Percentiles rank a stretch among this genome's conserved stretches.
phyloP scores from a whole-genome alignment of 2,797 vertebrate species.

The Sebastes elongatus region DNA sequence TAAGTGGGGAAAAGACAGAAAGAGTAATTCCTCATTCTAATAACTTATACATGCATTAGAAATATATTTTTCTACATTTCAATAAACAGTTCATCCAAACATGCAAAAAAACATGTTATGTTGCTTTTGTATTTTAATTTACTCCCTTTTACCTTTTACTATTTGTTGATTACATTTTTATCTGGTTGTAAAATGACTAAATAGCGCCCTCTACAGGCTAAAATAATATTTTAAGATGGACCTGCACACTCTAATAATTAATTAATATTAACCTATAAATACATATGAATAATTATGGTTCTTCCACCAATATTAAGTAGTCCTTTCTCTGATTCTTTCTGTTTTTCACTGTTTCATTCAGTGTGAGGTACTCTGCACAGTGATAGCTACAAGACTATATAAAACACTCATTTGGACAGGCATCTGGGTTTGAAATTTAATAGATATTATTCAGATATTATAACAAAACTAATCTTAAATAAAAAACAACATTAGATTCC shows the following conservation, averaged over 20 bases:
- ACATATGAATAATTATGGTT: neutral
- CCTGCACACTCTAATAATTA: neutral
- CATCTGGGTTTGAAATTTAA: neutral
- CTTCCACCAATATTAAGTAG: neutral
- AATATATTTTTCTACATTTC: neutral
- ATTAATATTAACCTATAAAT: neutral
- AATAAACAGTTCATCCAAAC: neutral
- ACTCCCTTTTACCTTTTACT: neutral
- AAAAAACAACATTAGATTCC: neutral
- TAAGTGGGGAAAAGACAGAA: neutral
- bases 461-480: neutral
- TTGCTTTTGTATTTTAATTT: neutral
- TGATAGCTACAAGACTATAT: neutral
- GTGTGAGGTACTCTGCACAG: neutral
- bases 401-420: neutral
- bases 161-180: neutral
- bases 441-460: neutral
- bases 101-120: neutral
- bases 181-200: neutral
- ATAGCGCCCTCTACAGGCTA: neutral
- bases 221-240: neutral
- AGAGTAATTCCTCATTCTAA: neutral
- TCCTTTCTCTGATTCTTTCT: neutral
- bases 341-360: neutral
- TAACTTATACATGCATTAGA: neutral